These are phyloP conservation scores for Entelurus aequoreus DNA, from an alignment of 2,113 vertebrate species.

Conservation along the genomic window DNA sequence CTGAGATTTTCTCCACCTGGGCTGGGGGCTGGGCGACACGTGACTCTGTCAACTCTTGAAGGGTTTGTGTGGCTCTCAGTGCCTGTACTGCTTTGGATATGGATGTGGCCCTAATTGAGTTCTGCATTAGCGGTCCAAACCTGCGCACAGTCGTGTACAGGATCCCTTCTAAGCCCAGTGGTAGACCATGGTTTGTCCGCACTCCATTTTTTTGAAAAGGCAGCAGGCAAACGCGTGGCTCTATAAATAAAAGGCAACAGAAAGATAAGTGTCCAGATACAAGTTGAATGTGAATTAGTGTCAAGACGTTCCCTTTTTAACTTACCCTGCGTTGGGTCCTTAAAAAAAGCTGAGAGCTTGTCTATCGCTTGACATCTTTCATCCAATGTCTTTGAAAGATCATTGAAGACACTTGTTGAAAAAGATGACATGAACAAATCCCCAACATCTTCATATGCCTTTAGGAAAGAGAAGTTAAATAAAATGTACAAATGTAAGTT, in stretches of 20 bases:
- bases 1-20: conserved; percentile 26
- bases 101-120: conserved; percentile 36
- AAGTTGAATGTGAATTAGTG: neutral
- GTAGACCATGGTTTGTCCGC: conserved; percentile 10
- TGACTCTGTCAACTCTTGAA: conserved; percentile 30
- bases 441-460: conserved; percentile 51
- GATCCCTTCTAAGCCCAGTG: conserved; percentile 6
- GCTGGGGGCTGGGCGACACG: conserved; percentile 14
- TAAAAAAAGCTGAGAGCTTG: conserved; percentile 37
- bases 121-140: conserved; percentile 53
- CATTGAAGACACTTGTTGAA: conserved; percentile 18
- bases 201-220: conserved; percentile 7
- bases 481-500: neutral
- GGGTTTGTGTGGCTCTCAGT: conserved; percentile 27
- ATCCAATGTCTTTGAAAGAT: conserved; percentile 38
- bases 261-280: neutral
- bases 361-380: conserved; percentile 34
- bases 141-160: conserved; percentile 29
- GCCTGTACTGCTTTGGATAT: conserved; percentile 42
- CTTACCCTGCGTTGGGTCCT: conserved; percentile 44
- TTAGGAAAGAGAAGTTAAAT: neutral
- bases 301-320: neutral
- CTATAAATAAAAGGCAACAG: conserved; percentile 23
- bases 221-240: conserved; percentile 8
- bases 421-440: conserved; percentile 34